A percentile compares a stretch with the other conserved stretches of the same genome.
Evolutionary conservation across 2,113 vertebrate species (phyloP).

Genomic region (Tupaia tana): DNA sequence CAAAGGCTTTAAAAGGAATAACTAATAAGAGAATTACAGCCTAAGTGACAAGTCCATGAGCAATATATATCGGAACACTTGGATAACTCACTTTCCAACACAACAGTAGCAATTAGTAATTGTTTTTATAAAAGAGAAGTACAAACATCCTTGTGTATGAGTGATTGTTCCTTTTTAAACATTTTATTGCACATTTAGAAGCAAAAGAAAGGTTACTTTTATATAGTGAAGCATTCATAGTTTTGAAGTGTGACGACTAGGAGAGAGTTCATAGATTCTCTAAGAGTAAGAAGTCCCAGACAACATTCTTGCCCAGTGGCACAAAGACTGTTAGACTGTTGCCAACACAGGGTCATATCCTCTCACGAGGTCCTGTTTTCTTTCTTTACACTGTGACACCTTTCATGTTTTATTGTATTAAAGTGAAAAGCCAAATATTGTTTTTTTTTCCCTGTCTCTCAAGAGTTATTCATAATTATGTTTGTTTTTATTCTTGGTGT

Average conservation of each 20-base stretch:
- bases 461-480: slow-evolving; percentile 28
- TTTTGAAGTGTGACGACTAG: neutral
- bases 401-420: neutral
- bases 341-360: too few species aligned
- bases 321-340: neutral
- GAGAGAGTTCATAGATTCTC: neutral
- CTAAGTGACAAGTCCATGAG: neutral
- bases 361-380: neutral
- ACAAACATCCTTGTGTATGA: neutral
- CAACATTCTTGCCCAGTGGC: neutral
- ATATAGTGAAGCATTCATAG: neutral
- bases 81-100: neutral
- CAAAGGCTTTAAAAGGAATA: neutral
- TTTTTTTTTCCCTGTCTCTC: slow-evolving; percentile 51
- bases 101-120: neutral
- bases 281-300: neutral
- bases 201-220: neutral
- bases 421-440: neutral
- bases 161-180: neutral
- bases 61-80: neutral
- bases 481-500: slow-evolving; percentile 64
- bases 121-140: slow-evolving; percentile 34
- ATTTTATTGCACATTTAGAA: slow-evolving; percentile 29
- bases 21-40: neutral
- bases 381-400: neutral